Evolutionary conservation across 2,888 invertebrate genomes (phyloP).

Genomic region (Theodoxus fluviatilis): DNA sequence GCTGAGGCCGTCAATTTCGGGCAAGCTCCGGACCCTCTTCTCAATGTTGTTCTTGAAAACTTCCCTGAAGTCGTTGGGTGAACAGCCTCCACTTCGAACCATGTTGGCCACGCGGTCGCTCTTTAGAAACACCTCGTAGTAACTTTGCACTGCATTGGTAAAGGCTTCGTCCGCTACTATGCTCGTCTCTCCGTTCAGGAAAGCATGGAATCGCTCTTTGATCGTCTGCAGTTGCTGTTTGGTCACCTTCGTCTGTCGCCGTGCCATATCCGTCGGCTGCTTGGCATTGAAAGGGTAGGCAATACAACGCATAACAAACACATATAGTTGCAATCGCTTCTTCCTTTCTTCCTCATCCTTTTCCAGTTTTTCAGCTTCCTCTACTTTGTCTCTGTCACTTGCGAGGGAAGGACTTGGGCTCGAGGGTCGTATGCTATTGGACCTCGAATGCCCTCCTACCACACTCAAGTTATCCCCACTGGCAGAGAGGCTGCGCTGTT

Average conservation of each 20-base stretch:
- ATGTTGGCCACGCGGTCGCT: slow-evolving; percentile 95
- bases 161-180: slow-evolving; percentile 76
- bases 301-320: slow-evolving; percentile 96
- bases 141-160: slow-evolving; percentile 95
- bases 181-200: slow-evolving; percentile 95
- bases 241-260: slow-evolving; percentile 92
- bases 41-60: slow-evolving; percentile 98
- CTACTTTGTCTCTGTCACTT: slow-evolving; percentile 76
- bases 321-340: slow-evolving; percentile 92
- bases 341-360: slow-evolving; percentile 96
- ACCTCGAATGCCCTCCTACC: slow-evolving; percentile 53
- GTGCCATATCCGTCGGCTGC: slow-evolving; percentile 97
- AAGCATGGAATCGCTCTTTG: slow-evolving; percentile 88
- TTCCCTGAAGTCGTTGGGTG: slow-evolving; percentile 97
- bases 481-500: slow-evolving; percentile 63
- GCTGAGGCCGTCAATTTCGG: slow-evolving; percentile 98
- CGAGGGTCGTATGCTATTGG: slow-evolving; percentile 77
- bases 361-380: slow-evolving; percentile 83
- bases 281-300: slow-evolving; percentile 99
- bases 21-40: slow-evolving; percentile 93
- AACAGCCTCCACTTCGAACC: slow-evolving; percentile 97
- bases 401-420: slow-evolving; percentile 92
- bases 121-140: slow-evolving; percentile 84
- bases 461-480: slow-evolving; percentile 63
- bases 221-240: slow-evolving; percentile 95